Percentiles rank a stretch among this genome's conserved stretches.
phyloP scores from a whole-genome alignment of 30 jellyfish, hydroid and myxozoan genomes.

The Pseudorhiza aurosa region DNA sequence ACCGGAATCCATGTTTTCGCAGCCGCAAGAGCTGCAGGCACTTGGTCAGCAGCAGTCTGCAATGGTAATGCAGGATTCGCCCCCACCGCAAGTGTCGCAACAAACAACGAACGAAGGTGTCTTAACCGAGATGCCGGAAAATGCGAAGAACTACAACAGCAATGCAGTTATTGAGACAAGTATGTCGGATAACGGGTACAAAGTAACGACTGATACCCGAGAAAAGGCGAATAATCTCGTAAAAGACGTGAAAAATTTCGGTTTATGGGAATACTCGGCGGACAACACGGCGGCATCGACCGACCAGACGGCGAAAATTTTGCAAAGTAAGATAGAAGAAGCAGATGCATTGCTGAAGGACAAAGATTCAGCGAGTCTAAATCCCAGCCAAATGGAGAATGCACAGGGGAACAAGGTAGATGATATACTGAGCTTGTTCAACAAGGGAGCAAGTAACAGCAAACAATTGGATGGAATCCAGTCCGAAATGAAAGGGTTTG shows the following conservation, averaged over 20 bases:
- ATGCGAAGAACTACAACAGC: slow-evolving; percentile 36
- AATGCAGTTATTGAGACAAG: slow-evolving; percentile 52
- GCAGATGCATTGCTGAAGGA: slow-evolving; percentile 41
- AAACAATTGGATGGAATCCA: slow-evolving; percentile 22
- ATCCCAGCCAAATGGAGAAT: slow-evolving; percentile 32
- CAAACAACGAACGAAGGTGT: slow-evolving; percentile 48
- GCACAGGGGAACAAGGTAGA: slow-evolving; percentile 72
- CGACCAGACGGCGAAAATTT: slow-evolving; percentile 70
- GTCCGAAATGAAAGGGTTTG: slow-evolving; percentile 36
- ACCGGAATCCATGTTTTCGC: slow-evolving; percentile 1
- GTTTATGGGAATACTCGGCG: slow-evolving; percentile 86
- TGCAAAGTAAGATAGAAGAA: slow-evolving; percentile 45
- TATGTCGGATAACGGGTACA: slow-evolving; percentile 45
- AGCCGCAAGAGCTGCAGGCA: slow-evolving; percentile 26
- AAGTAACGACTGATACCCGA: slow-evolving; percentile 68
- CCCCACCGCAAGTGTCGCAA: slow-evolving; percentile 26
- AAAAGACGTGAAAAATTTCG: slow-evolving; percentile 78
- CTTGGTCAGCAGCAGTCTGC: slow-evolving; percentile 36
- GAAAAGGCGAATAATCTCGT: slow-evolving; percentile 77
- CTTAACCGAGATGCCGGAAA: slow-evolving; percentile 36
- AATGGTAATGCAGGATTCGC: slow-evolving; percentile 2
- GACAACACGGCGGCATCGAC: slow-evolving; percentile 77
- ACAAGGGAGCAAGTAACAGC: not conserved
- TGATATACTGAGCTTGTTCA: slow-evolving; percentile 30
- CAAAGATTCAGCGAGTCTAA: slow-evolving; percentile 57